Conservation (phyloP, 1,140 invertebrate genomes). For the Schmidtea mediterranea region DNA sequence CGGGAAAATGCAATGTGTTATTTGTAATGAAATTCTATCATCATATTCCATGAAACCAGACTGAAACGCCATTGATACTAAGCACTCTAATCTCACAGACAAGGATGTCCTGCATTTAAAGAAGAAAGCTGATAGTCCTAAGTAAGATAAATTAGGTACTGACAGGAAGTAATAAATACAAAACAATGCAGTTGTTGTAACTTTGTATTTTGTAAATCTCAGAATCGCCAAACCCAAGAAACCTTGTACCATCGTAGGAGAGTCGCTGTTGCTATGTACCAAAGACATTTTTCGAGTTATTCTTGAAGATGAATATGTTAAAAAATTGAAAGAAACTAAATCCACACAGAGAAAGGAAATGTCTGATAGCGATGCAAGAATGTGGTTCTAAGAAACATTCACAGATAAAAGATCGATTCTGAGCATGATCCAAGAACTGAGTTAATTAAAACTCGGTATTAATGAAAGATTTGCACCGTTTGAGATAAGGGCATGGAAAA, state of each 20-base stretch:
- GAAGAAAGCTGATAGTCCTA: conserved; percentile 5
- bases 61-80: conserved; percentile 10
- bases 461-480: too few species aligned
- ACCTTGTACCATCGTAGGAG: conserved; percentile 18
- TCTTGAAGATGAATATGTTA: conserved; percentile 12
- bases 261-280: conserved; percentile 17
- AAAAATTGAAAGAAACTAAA: conserved; percentile 8
- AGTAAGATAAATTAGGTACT: conserved; percentile 7
- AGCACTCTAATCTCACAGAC: conserved; percentile 8
- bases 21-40: conserved; percentile 9
- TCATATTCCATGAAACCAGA: conserved; percentile 12
- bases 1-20: conserved; percentile 6
- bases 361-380: too few species aligned
- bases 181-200: conserved; percentile 5
- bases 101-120: conserved; percentile 8
- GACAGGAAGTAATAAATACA: conserved; percentile 7
- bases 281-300: conserved; percentile 16
- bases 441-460: too few species aligned
- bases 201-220: conserved; percentile 9
- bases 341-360: too few species aligned
- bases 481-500: too few species aligned
- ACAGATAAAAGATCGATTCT: too few species aligned
- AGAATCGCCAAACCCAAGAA: conserved; percentile 16
- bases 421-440: too few species aligned
- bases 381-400: too few species aligned